Percentiles rank a stretch among this genome's conserved stretches.
phyloP scores from a whole-genome alignment of 2,888 invertebrate genomes.

The Caenorhabditis becei region DNA sequence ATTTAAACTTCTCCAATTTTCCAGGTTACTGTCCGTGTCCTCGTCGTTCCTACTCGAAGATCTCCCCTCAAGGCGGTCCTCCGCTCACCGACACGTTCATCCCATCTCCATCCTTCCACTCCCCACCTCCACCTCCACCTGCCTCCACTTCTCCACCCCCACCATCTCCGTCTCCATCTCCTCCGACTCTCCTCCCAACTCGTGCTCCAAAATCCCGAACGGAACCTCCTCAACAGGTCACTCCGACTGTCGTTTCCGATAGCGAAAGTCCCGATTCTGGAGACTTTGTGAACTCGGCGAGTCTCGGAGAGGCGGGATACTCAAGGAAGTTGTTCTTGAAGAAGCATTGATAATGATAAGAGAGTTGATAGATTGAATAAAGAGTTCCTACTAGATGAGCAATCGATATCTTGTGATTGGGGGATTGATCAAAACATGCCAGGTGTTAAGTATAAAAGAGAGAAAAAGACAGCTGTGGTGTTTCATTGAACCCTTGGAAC shows the following conservation, averaged over 20 bases:
- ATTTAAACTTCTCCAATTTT: neutral
- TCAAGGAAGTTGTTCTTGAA: slow-evolving; percentile 4
- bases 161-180: slow-evolving; percentile 9
- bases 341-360: neutral
- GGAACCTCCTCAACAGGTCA: neutral
- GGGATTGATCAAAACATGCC: neutral
- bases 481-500: neutral
- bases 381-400: neutral
- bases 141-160: slow-evolving; percentile 8
- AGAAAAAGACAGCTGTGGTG: neutral
- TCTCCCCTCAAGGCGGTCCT: neutral
- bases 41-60: slow-evolving; percentile 35
- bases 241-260: neutral
- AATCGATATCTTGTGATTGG: neutral
- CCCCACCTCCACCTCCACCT: slow-evolving; percentile 12
- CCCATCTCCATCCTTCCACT: slow-evolving; percentile 22
- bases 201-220: slow-evolving; percentile 14
- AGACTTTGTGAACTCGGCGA: slow-evolving; percentile 8
- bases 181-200: slow-evolving; percentile 31
- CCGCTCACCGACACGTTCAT: slow-evolving; percentile 26
- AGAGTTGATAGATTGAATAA: neutral
- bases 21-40: slow-evolving; percentile 61
- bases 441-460: slow-evolving; percentile 1
- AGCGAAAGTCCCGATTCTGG: neutral
- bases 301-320: slow-evolving; percentile 1